Percentiles rank a stretch among this genome's conserved stretches.
Evolutionary conservation across 2,113 vertebrate genomes (phyloP).

Genomic region (Periophthalmodon schlosseri): DNA sequence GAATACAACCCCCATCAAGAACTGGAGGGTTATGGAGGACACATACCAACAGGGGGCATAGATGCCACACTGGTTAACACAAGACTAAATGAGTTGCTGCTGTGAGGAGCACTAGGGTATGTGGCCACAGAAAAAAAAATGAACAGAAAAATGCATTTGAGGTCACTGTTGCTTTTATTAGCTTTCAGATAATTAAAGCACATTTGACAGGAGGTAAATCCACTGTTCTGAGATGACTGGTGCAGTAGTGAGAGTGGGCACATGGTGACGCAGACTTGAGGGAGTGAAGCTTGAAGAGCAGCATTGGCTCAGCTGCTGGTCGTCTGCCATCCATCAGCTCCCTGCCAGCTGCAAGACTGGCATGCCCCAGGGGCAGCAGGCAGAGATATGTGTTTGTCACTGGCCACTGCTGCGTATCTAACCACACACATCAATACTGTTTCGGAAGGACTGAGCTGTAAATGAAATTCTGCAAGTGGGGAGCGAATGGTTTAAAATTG

Average conservation of each 20-base stretch:
- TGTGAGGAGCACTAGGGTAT: not conserved
- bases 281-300: slow-evolving; percentile 37
- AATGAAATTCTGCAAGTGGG: slow-evolving; percentile 21
- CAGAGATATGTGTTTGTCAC: slow-evolving; percentile 48
- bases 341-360: slow-evolving; percentile 69
- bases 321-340: slow-evolving; percentile 65
- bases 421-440: slow-evolving; percentile 46
- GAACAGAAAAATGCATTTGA: not conserved
- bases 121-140: not conserved
- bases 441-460: slow-evolving; percentile 34
- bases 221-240: slow-evolving; percentile 1
- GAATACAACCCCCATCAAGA: slow-evolving; percentile 51
- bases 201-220: slow-evolving; percentile 12
- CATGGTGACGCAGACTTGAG: slow-evolving; percentile 20
- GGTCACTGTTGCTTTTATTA: slow-evolving; percentile 9
- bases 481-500: slow-evolving; percentile 41
- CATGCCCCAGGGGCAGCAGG: slow-evolving; percentile 48
- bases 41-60: slow-evolving; percentile 43
- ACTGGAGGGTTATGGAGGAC: slow-evolving; percentile 45
- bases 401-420: slow-evolving; percentile 45
- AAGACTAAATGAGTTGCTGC: slow-evolving; percentile 21
- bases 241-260: slow-evolving; percentile 27
- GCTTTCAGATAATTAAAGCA: not conserved
- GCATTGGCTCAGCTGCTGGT: slow-evolving; percentile 50
- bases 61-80: slow-evolving; percentile 45